Evolutionary conservation across 2,113 vertebrate genomes (phyloP).

Genomic region (Indicator maculatus): DNA sequence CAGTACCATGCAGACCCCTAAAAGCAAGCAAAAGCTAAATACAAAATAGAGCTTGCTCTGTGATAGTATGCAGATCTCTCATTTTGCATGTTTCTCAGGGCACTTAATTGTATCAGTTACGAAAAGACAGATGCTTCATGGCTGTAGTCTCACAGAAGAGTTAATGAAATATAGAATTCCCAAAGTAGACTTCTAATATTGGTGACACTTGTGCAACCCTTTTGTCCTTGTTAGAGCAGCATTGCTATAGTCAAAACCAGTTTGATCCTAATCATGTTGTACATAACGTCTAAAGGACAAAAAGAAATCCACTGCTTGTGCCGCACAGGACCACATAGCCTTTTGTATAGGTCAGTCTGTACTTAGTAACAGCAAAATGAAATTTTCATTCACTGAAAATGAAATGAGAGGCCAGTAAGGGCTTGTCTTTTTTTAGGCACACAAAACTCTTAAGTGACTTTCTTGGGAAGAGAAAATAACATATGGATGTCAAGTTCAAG

Average conservation of each 20-base stretch:
- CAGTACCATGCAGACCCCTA: background rate
- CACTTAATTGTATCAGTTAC: slow-evolving; percentile 4
- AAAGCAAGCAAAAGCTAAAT: background rate
- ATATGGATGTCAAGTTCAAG: slow-evolving; percentile 59
- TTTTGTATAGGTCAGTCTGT: slow-evolving; percentile 10
- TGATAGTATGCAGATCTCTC: background rate
- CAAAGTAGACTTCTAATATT: background rate
- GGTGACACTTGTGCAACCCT: background rate
- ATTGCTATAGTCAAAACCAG: background rate
- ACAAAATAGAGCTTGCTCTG: background rate
- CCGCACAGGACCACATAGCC: background rate
- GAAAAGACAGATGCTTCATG: background rate
- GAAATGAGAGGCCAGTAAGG: background rate
- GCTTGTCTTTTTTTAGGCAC: background rate
- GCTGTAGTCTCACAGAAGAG: background rate
- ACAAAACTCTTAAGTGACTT: slow-evolving; percentile 22
- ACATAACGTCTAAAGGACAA: background rate
- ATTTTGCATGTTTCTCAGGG: slow-evolving; percentile 1
- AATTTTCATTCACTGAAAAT: slow-evolving; percentile 41
- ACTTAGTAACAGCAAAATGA: background rate
- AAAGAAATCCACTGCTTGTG: background rate
- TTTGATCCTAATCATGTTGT: background rate
- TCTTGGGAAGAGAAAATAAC: slow-evolving; percentile 55
- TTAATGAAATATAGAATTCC: slow-evolving; percentile 35
- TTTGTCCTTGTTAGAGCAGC: background rate